A percentile compares a stretch with the other conserved stretches of the same genome.
phyloP scores from a whole-genome alignment of 2,797 vertebrate genomes.

The Champsocephalus esox region DNA sequence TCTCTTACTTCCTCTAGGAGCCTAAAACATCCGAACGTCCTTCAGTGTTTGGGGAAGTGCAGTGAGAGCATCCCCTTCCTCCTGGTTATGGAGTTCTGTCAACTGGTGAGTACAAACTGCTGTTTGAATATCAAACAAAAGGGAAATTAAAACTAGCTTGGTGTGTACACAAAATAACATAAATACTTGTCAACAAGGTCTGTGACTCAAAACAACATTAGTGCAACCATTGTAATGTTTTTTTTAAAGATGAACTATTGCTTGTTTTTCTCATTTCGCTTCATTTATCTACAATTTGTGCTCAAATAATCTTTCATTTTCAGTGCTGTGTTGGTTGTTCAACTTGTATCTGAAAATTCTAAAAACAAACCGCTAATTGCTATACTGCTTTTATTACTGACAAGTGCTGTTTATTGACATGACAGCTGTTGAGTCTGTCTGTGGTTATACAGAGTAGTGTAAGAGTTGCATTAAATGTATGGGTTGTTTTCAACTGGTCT shows the following conservation, averaged over 20 bases:
- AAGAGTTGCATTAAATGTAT: background rate
- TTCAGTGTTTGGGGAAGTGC: conserved; percentile 94
- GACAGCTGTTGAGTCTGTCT: background rate
- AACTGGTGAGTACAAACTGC: conserved; percentile 86
- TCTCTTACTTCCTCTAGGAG: conserved; percentile 79
- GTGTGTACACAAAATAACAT: background rate
- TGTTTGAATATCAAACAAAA: background rate
- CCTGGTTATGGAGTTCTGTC: conserved; percentile 96
- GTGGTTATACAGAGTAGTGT: background rate
- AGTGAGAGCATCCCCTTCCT: conserved; percentile 91
- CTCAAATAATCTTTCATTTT: background rate
- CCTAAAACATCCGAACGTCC: conserved; percentile 93
- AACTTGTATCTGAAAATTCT: background rate
- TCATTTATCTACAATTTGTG: background rate
- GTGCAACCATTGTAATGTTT: background rate
- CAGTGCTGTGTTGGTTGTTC: background rate
- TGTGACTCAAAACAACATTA: background rate
- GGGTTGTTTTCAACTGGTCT: background rate
- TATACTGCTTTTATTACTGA: background rate
- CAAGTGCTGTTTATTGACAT: background rate
- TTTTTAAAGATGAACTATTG: background rate
- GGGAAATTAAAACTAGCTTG: background rate
- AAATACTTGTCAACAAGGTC: background rate
- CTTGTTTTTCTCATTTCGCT: background rate
- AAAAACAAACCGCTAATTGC: background rate